Base-by-base conservation (phyloP, 2,888 invertebrate species). In the Linnaemya tessellans region DNA sequence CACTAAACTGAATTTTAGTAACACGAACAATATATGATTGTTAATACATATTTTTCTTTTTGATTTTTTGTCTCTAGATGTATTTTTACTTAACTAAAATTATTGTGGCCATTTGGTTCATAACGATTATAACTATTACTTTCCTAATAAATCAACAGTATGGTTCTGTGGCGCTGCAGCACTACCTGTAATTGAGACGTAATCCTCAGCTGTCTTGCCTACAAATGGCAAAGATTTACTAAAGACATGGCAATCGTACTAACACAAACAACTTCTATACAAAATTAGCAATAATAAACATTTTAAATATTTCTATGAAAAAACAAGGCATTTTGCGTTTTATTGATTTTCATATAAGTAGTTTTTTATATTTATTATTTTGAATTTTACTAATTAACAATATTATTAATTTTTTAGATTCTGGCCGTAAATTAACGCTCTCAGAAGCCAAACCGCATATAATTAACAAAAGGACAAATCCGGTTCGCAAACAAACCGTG, bases 91-190 rank as follows among this genome's bases (percentile, higher is more conserved):
- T 65, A 87, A 86, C n/a, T 92, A 93, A 80, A 92, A 92, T 62
- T 90, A 88, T 68, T 90, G 91, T 0, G 92, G 92, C 0, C 90
- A 92, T 58, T 87, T 93, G 68, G 89, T 93, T 4, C 89, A 90
- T 80, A 83, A 90, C 8, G 89, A 89, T n/a, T 88, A 89, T 79
- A 88, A 89, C 0, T 93, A 88, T 75, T 89, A 89, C 22, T 88
- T 90, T 10, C 88, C n/a, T n/a, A n/a, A n/a, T n/a, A n/a, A n/a
- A n/a, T n/a, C n/a, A n/a, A n/a, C n/a, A n/a, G n/a, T n/a, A n/a
- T n/a, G n/a, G n/a, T n/a, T n/a, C n/a, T n/a, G 90, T 93, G 92
- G 92, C 91, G 91, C 3, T 93, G 93, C 82, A 87, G 93, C 82
- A 87, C 88, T 0, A 88, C 87, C 13, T 90, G 91, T 51, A 88